Base-by-base conservation (phyloP, 1,140 invertebrate genomes). In the Chelonus insularis region DNA sequence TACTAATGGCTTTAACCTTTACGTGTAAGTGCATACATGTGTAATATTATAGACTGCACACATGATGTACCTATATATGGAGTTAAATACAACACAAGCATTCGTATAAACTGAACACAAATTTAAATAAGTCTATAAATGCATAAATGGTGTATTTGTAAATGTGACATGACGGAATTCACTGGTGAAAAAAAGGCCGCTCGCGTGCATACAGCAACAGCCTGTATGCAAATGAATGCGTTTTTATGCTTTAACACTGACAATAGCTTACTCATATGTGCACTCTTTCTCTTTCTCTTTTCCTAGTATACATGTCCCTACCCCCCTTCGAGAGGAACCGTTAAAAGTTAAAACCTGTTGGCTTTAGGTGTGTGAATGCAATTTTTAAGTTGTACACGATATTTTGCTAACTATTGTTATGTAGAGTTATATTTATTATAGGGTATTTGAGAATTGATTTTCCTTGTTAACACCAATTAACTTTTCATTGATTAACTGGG, bases 271-370 rank as follows among this genome's bases (percentile, higher is more conserved):
- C 55, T 45, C 55, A 56, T 65, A n/a, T 14, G 20, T 37, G 43
- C 14, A 21, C 14, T 36, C 11, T 32, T 37, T 39, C 25, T 54
- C 23, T 52, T 54, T 47, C 51, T 54, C 16, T 59, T 43, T 51
- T 52, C 20, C 21, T 18, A 29, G 25, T 51, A 51, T 12, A 29
- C 11, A 37, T 36, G 43, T 21, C n/a, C 9, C 12, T 56, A 50
- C 55, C 65, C 64, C 64, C 65, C 55, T 62, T 43, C 41, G 52
- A 37, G 66, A 66, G 65, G 72, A 72, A 79, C 78, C 78, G 77
- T 80, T 81, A 74, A 75, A 79, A 81, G 72, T 73, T 73, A 72
- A 79, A 79, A 80, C 77, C 77, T 78, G 76, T 72, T 78, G 70
- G 62, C 60, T 54, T 60, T 52, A 43, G 5, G 41, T 43, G 32